Conservation (phyloP, 2,888 invertebrate genomes). For the Atrina japonica region DNA sequence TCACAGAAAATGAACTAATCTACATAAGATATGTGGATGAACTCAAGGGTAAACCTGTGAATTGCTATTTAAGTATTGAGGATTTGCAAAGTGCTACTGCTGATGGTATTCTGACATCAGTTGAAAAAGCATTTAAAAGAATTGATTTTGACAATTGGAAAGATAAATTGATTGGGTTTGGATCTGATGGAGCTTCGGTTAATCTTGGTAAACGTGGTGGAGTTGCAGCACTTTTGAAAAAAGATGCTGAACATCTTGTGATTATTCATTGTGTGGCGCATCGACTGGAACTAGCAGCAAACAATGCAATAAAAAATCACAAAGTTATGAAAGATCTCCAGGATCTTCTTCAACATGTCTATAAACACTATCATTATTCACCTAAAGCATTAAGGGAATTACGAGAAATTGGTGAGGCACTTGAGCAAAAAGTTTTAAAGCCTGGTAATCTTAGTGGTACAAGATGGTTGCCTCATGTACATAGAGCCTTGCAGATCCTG, state of each 20-base stretch:
- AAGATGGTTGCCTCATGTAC: conserved; percentile 29
- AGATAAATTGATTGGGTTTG: conserved; percentile 25
- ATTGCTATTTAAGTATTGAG: conserved; percentile 37
- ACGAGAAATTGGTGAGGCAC: conserved; percentile 6
- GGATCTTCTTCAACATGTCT: conserved; percentile 13
- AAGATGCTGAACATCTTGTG: not conserved
- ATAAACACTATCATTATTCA: conserved; percentile 30
- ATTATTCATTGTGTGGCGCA: conserved; percentile 27
- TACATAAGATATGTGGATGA: conserved; percentile 38
- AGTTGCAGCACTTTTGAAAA: conserved; percentile 23
- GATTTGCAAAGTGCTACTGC: conserved; percentile 43
- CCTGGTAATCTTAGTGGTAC: conserved; percentile 27
- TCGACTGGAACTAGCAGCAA: conserved; percentile 19
- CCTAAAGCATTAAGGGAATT: conserved; percentile 23
- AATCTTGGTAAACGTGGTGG: conserved; percentile 11
- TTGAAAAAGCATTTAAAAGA: conserved; percentile 41
- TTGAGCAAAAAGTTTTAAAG: conserved; percentile 32
- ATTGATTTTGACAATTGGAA: conserved; percentile 26
- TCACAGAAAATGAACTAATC: conserved; percentile 46
- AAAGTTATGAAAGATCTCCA: conserved; percentile 6
- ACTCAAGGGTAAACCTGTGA: conserved; percentile 22
- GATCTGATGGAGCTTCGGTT: conserved; percentile 34
- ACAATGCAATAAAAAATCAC: conserved; percentile 17
- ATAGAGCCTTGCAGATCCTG: conserved; percentile 7
- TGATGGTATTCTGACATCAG: conserved; percentile 37